Conservation (phyloP, 2,888 invertebrate species). For the Lingula anatina region DNA sequence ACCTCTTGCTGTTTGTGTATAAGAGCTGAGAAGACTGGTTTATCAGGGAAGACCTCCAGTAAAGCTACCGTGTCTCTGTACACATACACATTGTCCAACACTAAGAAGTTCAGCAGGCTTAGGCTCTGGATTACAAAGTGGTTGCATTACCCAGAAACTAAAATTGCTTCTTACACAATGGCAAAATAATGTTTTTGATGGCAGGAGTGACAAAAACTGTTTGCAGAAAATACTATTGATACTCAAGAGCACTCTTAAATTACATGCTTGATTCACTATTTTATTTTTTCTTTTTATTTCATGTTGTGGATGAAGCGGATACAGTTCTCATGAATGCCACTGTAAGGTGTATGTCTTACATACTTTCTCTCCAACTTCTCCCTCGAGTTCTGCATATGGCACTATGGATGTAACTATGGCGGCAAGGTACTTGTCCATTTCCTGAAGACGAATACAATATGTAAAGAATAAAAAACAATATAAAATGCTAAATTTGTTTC, state of each 20-base stretch:
- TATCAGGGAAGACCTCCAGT: conserved; percentile 37
- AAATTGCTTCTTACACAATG: not conserved
- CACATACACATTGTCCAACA: conserved; percentile 22
- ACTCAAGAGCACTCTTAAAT: too few relatives aligned
- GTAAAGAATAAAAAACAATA: too few relatives aligned
- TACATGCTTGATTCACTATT: too few relatives aligned
- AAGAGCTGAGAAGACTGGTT: conserved; percentile 14
- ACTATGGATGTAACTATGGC: conserved; percentile 26
- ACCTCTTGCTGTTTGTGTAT: conserved; percentile 18
- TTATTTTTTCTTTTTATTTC: too few relatives aligned
- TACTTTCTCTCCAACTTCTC: conserved; percentile 19
- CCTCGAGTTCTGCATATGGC: conserved; percentile 9
- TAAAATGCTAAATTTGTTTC: too few relatives aligned
- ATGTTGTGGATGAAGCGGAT: too few relatives aligned
- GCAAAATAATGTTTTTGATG: not conserved
- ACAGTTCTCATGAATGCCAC: too few relatives aligned
- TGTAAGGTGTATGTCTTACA: not conserved
- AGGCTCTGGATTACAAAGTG: too few relatives aligned
- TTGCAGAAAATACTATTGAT: too few relatives aligned
- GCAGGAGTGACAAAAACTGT: too few relatives aligned
- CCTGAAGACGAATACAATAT: conserved; percentile 20
- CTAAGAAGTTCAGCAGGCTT: conserved; percentile 23
- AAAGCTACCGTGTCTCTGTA: conserved; percentile 18
- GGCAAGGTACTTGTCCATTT: conserved; percentile 32
- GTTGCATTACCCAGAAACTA: conserved; percentile 13